Conservation (phyloP, 2,113 vertebrate genomes). For the Diadophis punctatus region DNA sequence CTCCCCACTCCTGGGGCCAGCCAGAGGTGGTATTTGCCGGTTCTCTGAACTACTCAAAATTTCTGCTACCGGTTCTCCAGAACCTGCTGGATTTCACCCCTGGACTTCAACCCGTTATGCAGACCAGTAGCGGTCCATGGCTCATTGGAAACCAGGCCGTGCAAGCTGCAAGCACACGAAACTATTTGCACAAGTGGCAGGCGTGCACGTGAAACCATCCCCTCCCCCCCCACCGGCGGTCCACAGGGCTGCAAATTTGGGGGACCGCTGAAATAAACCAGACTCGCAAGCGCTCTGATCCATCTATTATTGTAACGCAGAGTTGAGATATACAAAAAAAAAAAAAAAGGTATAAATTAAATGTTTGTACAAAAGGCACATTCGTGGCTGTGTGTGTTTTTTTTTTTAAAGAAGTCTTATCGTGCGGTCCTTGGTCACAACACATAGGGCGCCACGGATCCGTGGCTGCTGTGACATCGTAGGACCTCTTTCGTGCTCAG, state of each 20-base stretch:
- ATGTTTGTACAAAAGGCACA: slow-evolving; percentile 61
- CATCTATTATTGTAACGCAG: slow-evolving; percentile 17
- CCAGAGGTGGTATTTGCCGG: too few relatives aligned
- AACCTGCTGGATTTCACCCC: too few relatives aligned
- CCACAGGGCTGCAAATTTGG: background rate
- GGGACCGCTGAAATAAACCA: background rate
- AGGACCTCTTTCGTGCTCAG: slow-evolving; percentile 77
- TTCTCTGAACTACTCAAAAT: too few relatives aligned
- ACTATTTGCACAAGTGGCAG: background rate
- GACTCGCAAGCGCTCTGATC: background rate
- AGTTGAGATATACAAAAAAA: slow-evolving; percentile 48
- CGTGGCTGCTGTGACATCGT: slow-evolving; percentile 69
- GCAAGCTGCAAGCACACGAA: background rate
- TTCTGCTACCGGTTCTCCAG: too few relatives aligned
- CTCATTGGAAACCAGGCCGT: background rate
- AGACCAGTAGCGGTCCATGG: background rate
- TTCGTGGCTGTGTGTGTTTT: slow-evolving; percentile 25
- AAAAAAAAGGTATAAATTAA: slow-evolving; percentile 66
- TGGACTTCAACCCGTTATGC: too few relatives aligned
- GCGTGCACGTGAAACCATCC: background rate
- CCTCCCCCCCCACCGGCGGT: background rate
- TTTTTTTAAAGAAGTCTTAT: slow-evolving; percentile 29
- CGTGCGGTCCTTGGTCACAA: slow-evolving; percentile 54
- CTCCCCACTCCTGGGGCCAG: too few relatives aligned
- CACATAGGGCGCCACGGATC: slow-evolving; percentile 41